Evolutionary conservation across 2,888 invertebrate genomes (phyloP), one percentile per base, ranked within the genome.

Genomic region (Trisateles emortualis): DNA sequence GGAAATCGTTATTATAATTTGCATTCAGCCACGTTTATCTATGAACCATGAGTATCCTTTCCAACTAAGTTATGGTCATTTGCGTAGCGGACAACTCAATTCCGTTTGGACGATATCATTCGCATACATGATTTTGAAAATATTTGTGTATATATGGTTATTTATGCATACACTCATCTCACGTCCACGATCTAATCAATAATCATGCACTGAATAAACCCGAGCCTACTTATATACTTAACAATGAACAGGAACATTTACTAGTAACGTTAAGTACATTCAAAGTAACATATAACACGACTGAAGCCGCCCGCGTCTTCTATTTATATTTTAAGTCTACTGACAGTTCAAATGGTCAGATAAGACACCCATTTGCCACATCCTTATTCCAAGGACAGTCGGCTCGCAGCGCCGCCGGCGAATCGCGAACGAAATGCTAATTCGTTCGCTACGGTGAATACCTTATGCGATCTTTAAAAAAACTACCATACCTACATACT

Each of bases 321-420:
- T 64, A 63, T 68, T 70, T 68, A 57, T 65, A 65, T 67, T 68
- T 53, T 49, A 47, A 72, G 74, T 59, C 65, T 72, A 74, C 74
- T 77, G 68, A 72, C 78, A 74, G 70, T 76, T 73, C 70, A 81
- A 83, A 79, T 74, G 76, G 76, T 65, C 79, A 79, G 80, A 83
- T 86, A 85, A 84, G 77, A 78, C 81, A 71, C 70, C 76, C 75
- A 81, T 83, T 87, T 78, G 80, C 78, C 68, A 88, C 87, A 90
- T 91, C 90, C 90, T 90, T 86, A 90, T 89, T 86, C 86, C 90
- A 92, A 91, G 91, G 92, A 88, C 91, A 81, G 70, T 63, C 78
- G 72, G 68, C 61, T 72, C 65, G 77, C 63, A 67, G 74, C 69
- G 77, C 63, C 68, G 74, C 69, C 76, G 76, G 72, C 79, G 80